These are phyloP conservation scores for Homarus gammarus DNA, from an alignment of 2,888 invertebrate genomes.

Conservation along the genomic window DNA sequence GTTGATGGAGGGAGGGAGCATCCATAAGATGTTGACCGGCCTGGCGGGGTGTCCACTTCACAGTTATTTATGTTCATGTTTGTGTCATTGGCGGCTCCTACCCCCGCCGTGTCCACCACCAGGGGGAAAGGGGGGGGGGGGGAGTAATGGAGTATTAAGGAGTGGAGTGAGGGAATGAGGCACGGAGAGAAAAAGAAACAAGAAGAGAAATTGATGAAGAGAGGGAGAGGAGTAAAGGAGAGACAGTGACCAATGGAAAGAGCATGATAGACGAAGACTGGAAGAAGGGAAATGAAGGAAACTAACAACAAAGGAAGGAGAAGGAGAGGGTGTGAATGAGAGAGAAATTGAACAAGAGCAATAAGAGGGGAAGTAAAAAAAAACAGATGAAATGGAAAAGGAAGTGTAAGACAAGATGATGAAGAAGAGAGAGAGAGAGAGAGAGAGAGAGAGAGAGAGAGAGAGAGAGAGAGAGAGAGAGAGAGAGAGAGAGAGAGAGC, in stretches of 20 bases:
- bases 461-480: background rate
- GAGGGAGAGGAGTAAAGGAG: slow-evolving; percentile 13
- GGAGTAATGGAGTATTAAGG: background rate
- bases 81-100: slow-evolving; percentile 21
- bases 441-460: no score
- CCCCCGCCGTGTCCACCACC: background rate
- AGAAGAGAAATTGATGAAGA: slow-evolving; percentile 8
- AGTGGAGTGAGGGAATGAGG: background rate
- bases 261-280: no score
- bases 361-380: no score
- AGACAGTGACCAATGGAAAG: background rate
- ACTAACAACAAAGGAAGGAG: no score
- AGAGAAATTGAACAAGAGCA: no score
- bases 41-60: background rate
- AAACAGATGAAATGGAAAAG: no score
- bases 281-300: no score
- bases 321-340: no score
- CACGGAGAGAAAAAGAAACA: slow-evolving; percentile 11
- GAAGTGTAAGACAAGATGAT: no score
- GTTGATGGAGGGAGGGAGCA: background rate
- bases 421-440: no score
- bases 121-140: slow-evolving; percentile 5
- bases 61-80: slow-evolving; percentile 23
- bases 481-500: no score
- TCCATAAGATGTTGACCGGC: background rate